Evolutionary conservation across 2,797 vertebrate genomes (phyloP), one percentile per base, ranked within the genome.

Genomic region (Pogoniulus pusillus): DNA sequence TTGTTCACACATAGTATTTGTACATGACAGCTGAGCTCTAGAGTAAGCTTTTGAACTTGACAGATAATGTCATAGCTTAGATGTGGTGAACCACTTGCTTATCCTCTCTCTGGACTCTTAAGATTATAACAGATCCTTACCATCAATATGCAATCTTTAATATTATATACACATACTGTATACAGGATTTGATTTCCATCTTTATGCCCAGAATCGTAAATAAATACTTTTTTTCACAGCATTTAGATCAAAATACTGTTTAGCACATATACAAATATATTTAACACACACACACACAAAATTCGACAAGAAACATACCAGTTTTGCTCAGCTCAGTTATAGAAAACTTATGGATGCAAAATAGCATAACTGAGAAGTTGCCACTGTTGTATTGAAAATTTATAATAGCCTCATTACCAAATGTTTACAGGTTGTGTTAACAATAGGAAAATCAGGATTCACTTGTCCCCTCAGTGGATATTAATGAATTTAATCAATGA

Each of bases 1-100:
- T 89, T 93, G 87, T 92, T 90, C 84, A 91, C 94, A 95, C 20
- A 41, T 58, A 93, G 74, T 92, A 93, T n/a, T n/a, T 94, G 63
- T 93, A 96, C 92, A 90, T 55, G 73, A 91, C 73, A 87, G 64
- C 84, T 89, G 82, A 90, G 93, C 88, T 96, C 90, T 58, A 23
- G 34, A 74, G 72, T 64, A 82, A 95, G 82, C 90, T 85, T 89
- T 76, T 85, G 66, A 75, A 80, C 81, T 74, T 90, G 51, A 85
- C 79, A 89, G 78, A 92, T 59, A 59, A 59, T 91, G 59, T 75
- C 72, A 71, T 58, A 91, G 53, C 58, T 86, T 64, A 74, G 41
- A 27, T 86, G 57, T 86, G 34, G 68, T 71, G 59, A 89, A 72
- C 29, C 51, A 71, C 62, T 74, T 90, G 22, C 53, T 84, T 53